Conservation (phyloP, 2,797 vertebrate genomes). For the Syncerus caffer region DNA sequence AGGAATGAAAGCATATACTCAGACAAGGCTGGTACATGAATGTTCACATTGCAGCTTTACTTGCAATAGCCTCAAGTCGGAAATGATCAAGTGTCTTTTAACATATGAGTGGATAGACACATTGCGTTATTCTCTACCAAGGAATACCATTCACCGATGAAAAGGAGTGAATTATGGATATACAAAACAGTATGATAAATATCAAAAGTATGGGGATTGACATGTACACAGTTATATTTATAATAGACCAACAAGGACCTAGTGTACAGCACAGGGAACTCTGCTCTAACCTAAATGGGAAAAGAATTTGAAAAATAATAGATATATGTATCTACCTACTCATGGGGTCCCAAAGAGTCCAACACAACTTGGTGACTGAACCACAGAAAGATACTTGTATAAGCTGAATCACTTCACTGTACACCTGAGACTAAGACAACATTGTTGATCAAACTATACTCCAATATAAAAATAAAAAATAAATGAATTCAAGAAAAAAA, state of each 20-base stretch:
- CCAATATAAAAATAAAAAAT: not conserved
- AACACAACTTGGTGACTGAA: not conserved
- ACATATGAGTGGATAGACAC: no score
- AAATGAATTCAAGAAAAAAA: not conserved
- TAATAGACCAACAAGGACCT: not conserved
- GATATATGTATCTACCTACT: not conserved
- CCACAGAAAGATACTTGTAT: not conserved
- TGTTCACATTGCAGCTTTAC: not conserved
- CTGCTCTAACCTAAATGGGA: not conserved
- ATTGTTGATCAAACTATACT: not conserved
- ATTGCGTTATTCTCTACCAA: fast-evolving
- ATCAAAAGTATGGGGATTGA: not conserved
- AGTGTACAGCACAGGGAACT: not conserved
- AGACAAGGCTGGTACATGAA: not conserved
- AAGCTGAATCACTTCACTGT: not conserved
- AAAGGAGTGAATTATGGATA: not conserved
- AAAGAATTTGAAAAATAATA: not conserved
- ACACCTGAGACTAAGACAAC: not conserved
- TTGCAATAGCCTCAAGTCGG: not conserved
- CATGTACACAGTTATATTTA: not conserved
- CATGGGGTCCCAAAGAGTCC: not conserved
- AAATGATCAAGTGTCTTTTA: not conserved
- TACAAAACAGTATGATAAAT: fast-evolving
- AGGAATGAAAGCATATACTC: not conserved
- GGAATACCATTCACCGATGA: not conserved